These are phyloP conservation scores for Calyptommatus sinebrachiatus DNA, from an alignment of 2,113 vertebrate species.

Conservation along the genomic window DNA sequence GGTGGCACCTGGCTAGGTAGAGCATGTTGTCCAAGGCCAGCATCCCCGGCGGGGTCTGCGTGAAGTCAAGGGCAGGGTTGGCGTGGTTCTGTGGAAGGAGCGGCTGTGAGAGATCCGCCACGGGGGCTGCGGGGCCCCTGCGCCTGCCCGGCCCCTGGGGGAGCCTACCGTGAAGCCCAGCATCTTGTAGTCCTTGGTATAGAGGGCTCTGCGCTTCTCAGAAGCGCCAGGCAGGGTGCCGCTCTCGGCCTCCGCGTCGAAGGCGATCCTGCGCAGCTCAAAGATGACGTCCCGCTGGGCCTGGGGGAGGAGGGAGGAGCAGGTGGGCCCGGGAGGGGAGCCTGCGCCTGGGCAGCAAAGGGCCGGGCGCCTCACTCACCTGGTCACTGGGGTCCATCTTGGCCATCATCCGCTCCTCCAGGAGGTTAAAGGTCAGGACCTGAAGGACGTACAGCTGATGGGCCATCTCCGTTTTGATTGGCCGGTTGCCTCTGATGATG, in stretches of 20 bases:
- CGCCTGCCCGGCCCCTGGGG: background rate
- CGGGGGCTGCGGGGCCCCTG: background rate
- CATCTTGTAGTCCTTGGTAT: constrained; percentile 98
- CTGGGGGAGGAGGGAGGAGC: constrained; percentile 59
- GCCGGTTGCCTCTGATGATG: constrained; percentile 94
- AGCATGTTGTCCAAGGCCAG: constrained; percentile 97
- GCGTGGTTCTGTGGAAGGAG: constrained; percentile 83
- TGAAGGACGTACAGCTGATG: constrained; percentile 97
- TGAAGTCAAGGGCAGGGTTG: constrained; percentile 96
- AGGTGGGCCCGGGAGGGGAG: rapidly evolving
- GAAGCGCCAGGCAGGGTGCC: constrained; percentile 71
- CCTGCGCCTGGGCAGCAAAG: rapidly evolving
- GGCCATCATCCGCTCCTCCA: constrained; percentile 98
- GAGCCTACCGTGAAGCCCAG: constrained; percentile 90
- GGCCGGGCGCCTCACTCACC: constrained; percentile 56
- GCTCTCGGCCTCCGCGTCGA: constrained; percentile 91
- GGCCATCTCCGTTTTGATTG: constrained; percentile 98
- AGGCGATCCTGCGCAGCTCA: constrained; percentile 92
- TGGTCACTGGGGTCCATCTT: constrained; percentile 98
- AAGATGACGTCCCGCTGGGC: constrained; percentile 94
- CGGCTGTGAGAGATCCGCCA: rapidly evolving
- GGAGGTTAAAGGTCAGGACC: constrained; percentile 95
- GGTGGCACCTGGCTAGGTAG: constrained; percentile 92
- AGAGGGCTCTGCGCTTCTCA: constrained; percentile 95
- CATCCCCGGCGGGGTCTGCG: constrained; percentile 95